Base-by-base conservation (phyloP, 2,797 vertebrate genomes). In the Callimico goeldii region DNA sequence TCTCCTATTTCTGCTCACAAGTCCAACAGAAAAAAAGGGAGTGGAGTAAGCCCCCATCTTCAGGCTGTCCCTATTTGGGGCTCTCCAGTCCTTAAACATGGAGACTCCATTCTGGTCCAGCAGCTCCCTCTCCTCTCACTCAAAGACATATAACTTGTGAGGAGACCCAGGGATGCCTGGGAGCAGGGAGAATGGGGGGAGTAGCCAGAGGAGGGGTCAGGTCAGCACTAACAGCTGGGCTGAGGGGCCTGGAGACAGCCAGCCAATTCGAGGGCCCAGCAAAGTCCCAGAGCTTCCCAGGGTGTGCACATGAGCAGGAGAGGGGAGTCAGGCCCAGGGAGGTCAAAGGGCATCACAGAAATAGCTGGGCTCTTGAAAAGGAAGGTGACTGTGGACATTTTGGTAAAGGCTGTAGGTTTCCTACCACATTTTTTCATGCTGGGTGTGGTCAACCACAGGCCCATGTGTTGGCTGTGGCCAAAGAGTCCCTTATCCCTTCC, bases 391-490 rank as follows among this genome's bases (percentile, higher is more conserved):
- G 0, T 5, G 61, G 75, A 83, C 26, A 33, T 80, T 92, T 76
- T 91, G 83, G 83, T 82, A 80, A 91, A 95, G 48, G 72, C 83
- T 95, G 52, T 48, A 81, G 92, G 83, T 93, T 97, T 91, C 80
- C 92, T 70, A 73, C 67, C 48, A 75, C 77, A 52, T 90, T 96
- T 90, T 96, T 90, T 88, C 64, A n/a, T 79, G 84, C 82, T 92
- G 96, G 95, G 96, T 97, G 96, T 88, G 97, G 95, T 79, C 92
- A 92, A 57, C 96, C 97, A 97, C 94, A 94, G 92, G 50, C 82
- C 92, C 52, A 7, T 22, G 58, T 77, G 43, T 73, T 77, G 76
- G 39, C 57, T 82, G 75, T 58, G 81, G 95, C 81, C 92, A 82
- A 81, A 88, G 76, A 87, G 77, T 81, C 36, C n/a, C 92, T 92